Evolutionary conservation across 2,888 invertebrate genomes (phyloP).

Genomic region (Hydrotaea diabolus): DNA sequence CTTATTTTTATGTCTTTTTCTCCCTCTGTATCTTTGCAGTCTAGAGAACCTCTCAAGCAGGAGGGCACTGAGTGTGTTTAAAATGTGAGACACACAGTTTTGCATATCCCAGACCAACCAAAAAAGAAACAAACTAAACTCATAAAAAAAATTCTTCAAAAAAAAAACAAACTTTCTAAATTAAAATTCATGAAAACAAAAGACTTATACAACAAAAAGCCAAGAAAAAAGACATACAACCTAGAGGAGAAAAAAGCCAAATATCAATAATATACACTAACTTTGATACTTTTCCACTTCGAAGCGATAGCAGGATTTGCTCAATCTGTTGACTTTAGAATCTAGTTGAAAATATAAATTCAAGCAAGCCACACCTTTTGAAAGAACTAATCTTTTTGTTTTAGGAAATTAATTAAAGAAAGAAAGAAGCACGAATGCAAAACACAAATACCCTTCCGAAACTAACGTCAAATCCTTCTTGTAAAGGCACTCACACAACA

Average conservation of each 20-base stretch:
- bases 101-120: slow-evolving; percentile 23
- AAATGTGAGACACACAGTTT: background rate
- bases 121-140: slow-evolving; percentile 33
- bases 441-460: slow-evolving; percentile 41
- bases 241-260: slow-evolving; percentile 18
- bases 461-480: too few species aligned
- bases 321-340: background rate
- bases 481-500: slow-evolving; percentile 24
- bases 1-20: slow-evolving; percentile 25
- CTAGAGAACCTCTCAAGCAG: slow-evolving; percentile 90
- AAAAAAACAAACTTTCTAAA: slow-evolving; percentile 23
- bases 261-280: background rate
- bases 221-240: slow-evolving; percentile 38
- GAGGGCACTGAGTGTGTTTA: slow-evolving; percentile 91
- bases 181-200: slow-evolving; percentile 35
- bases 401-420: slow-evolving; percentile 65
- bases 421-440: slow-evolving; percentile 18
- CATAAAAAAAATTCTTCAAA: too few species aligned
- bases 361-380: slow-evolving; percentile 43
- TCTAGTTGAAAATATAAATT: slow-evolving; percentile 16
- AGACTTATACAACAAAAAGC: slow-evolving; percentile 23
- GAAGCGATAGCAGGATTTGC: background rate
- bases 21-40: slow-evolving; percentile 83
- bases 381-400: slow-evolving; percentile 53
- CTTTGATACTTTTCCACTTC: background rate